phyloP scores from a whole-genome alignment of 2,113 vertebrate genomes.

The Pedetes capensis region DNA sequence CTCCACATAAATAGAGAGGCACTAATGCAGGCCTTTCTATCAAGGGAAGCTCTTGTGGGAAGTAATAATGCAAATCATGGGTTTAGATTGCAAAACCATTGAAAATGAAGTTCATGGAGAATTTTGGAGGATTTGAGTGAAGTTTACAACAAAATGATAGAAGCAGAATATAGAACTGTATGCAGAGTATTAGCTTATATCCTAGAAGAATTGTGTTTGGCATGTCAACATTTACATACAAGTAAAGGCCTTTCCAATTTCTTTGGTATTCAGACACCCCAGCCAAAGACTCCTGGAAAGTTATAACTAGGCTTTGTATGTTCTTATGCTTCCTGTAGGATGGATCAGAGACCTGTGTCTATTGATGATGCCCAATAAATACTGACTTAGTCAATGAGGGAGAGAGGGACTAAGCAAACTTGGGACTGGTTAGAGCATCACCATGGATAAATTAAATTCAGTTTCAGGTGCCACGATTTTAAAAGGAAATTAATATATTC shows the following conservation, averaged over 20 bases:
- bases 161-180: background rate
- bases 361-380: too few relatives aligned
- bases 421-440: background rate
- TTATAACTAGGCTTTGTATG: background rate
- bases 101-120: background rate
- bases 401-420: background rate
- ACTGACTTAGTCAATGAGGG: background rate
- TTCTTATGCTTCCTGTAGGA: background rate
- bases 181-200: background rate
- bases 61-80: background rate
- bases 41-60: background rate
- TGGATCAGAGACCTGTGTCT: background rate
- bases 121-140: background rate
- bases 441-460: background rate
- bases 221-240: background rate
- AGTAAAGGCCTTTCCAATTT: background rate
- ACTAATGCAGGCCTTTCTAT: background rate
- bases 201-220: background rate
- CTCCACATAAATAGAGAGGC: background rate
- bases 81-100: background rate
- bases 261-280: background rate
- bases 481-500: background rate
- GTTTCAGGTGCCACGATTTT: background rate
- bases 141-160: background rate
- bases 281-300: background rate